Conservation (phyloP, 2,113 vertebrate species). For the Sitta europaea region DNA sequence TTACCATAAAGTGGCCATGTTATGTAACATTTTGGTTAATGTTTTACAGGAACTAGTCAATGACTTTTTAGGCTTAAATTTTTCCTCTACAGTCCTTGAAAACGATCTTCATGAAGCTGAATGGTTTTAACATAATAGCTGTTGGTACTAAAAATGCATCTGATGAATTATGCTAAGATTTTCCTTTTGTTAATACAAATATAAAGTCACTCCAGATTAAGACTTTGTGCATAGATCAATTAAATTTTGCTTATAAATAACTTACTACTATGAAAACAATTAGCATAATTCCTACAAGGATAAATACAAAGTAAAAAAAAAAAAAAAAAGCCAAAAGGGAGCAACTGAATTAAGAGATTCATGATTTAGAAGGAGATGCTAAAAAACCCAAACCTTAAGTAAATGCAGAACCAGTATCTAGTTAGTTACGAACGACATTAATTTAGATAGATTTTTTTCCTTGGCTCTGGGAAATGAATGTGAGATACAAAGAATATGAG, state of each 20-base stretch:
- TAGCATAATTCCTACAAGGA: background rate
- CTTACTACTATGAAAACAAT: slow-evolving; percentile 17
- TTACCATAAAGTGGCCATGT: background rate
- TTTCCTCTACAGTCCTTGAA: slow-evolving; percentile 24
- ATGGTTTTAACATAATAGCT: slow-evolving; percentile 50
- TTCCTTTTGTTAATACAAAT: slow-evolving; percentile 16
- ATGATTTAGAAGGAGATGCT: background rate
- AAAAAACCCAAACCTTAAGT: fast-evolving
- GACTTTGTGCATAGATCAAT: slow-evolving; percentile 8
- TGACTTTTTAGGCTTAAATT: slow-evolving; percentile 20
- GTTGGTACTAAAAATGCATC: slow-evolving; percentile 17
- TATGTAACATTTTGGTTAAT: slow-evolving; percentile 22
- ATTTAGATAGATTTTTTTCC: background rate
- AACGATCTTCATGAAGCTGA: slow-evolving; percentile 20
- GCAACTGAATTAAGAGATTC: background rate
- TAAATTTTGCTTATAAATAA: slow-evolving; percentile 18
- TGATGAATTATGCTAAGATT: slow-evolving; percentile 39
- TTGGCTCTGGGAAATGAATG: background rate
- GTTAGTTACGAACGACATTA: background rate
- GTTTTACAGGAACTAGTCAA: slow-evolving; percentile 25
- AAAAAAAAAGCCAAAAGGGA: background rate
- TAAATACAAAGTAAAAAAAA: background rate
- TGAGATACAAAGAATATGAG: background rate
- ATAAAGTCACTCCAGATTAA: background rate
- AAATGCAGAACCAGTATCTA: background rate